Conservation (phyloP, 2,888 invertebrate species). For the Eurois occulta region DNA sequence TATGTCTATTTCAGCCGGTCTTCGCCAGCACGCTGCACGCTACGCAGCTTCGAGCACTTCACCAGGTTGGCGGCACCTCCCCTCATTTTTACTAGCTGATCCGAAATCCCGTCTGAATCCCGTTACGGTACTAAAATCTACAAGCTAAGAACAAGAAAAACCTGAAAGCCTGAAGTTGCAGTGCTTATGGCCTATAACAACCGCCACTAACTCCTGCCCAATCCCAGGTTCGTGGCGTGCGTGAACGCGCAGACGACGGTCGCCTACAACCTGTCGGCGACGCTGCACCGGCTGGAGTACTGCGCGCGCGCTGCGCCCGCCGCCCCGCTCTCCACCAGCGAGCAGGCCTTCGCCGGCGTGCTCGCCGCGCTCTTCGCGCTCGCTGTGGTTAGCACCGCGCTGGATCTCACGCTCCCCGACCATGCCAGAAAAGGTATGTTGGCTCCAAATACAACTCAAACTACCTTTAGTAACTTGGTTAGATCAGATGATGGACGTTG, state of each 20-base stretch:
- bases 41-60: too few relatives aligned
- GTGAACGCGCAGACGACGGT: conserved; percentile 80
- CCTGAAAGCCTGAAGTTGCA: background rate
- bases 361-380: conserved; percentile 79
- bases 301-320: conserved; percentile 67
- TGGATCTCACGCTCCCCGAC: conserved; percentile 80
- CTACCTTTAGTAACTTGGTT: background rate
- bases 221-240: conserved; percentile 82
- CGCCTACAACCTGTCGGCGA: conserved; percentile 80
- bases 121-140: background rate
- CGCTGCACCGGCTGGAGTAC: conserved; percentile 80
- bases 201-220: background rate
- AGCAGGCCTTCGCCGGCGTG: conserved; percentile 77
- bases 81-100: background rate
- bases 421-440: conserved; percentile 80
- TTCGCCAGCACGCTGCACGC: too few relatives aligned
- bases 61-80: background rate
- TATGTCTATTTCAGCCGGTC: background rate
- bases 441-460: background rate
- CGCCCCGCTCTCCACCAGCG: conserved; percentile 60
- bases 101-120: background rate
- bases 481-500: background rate
- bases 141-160: background rate
- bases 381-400: conserved; percentile 77
- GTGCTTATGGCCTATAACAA: background rate